These are phyloP conservation scores for Sus cebifrons DNA, from an alignment of 2,797 vertebrate genomes.

Conservation along the genomic window DNA sequence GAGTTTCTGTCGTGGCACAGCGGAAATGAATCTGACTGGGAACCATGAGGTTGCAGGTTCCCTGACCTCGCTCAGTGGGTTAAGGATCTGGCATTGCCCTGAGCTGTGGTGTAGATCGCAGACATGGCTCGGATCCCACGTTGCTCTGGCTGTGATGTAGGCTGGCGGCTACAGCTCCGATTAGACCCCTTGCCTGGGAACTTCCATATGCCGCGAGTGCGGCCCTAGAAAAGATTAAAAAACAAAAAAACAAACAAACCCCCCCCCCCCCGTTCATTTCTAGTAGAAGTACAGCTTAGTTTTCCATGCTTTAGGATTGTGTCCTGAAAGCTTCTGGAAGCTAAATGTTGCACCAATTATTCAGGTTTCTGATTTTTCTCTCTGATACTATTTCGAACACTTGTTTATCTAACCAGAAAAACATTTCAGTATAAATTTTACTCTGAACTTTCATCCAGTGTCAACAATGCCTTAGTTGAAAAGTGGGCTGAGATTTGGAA, in stretches of 20 bases:
- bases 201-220: no score
- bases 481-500: constrained; percentile 23
- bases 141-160: no score
- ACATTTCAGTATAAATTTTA: constrained; percentile 43
- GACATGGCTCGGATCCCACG: no score
- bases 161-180: no score
- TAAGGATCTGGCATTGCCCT: no score
- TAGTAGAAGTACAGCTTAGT: not conserved
- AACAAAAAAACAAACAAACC: not conserved
- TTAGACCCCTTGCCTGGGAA: no score
- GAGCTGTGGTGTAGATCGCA: no score
- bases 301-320: not conserved
- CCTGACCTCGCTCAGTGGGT: no score
- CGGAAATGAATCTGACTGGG: no score
- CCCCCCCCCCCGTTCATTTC: not conserved
- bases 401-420: constrained; percentile 47
- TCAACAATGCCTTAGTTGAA: constrained; percentile 37
- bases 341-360: not conserved
- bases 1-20: no score
- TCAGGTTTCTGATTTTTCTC: not conserved
- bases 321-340: constrained; percentile 17
- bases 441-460: constrained; percentile 58
- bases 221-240: no score
- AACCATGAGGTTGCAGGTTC: no score
- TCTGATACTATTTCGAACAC: not conserved